Evolutionary conservation across 2,888 invertebrate genomes (phyloP).

Genomic region (Nemurella pictetii): DNA sequence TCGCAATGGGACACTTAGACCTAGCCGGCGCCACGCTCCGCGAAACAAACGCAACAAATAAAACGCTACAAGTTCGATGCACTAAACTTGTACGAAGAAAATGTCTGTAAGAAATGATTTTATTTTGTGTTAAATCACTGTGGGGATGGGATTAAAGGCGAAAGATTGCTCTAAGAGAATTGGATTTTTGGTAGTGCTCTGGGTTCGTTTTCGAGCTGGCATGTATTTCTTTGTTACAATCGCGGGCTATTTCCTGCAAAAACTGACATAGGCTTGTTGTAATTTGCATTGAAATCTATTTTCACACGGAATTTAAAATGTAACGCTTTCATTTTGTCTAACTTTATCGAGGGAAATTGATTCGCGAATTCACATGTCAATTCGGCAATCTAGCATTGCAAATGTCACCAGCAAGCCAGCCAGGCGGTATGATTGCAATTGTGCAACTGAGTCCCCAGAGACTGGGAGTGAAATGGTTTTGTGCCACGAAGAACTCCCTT

Average conservation of each 20-base stretch:
- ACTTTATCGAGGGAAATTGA: not conserved
- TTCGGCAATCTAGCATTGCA: not conserved
- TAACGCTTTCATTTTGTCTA: not conserved
- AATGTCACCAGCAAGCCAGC: not conserved
- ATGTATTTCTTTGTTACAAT: not conserved
- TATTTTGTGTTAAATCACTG: not conserved
- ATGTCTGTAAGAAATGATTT: not conserved
- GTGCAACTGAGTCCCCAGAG: not conserved
- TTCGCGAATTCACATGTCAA: not conserved
- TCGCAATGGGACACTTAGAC: slow-evolving; percentile 29
- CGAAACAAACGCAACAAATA: slow-evolving; percentile 17
- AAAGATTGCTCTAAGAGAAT: not conserved
- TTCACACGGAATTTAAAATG: not conserved
- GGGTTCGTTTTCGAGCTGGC: not conserved
- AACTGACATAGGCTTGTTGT: too few species aligned
- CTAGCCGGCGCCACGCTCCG: slow-evolving; percentile 16
- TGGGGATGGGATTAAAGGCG: not conserved
- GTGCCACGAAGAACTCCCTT: not conserved
- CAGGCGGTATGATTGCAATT: not conserved
- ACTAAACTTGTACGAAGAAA: not conserved
- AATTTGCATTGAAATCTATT: not conserved
- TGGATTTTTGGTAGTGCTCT: not conserved
- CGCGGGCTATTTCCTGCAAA: too few species aligned
- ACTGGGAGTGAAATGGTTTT: not conserved
- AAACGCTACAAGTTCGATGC: not conserved